A percentile compares a stretch with the other conserved stretches of the same genome.
Evolutionary conservation across 2,797 vertebrate species (phyloP).

Genomic region (Coreius guichenoti): DNA sequence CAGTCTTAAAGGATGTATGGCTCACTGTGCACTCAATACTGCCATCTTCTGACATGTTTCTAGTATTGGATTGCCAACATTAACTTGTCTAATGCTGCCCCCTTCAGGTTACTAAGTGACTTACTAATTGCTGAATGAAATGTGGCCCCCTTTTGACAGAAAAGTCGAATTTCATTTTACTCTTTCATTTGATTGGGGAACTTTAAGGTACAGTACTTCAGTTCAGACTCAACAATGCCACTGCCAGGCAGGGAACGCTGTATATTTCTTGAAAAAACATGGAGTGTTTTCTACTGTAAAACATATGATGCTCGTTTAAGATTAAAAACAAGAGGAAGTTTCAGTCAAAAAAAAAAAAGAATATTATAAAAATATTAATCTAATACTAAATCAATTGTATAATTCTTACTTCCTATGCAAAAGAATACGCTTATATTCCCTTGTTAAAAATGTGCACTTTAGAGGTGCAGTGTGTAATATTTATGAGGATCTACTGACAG

Average conservation of each 20-base stretch:
- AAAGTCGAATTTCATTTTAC: neutral
- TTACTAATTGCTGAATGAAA: neutral
- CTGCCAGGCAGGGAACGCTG: conserved; percentile 10
- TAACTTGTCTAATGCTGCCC: conserved; percentile 8
- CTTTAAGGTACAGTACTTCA: neutral
- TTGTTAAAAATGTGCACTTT: neutral
- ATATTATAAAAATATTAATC: too few species aligned
- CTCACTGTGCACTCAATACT: conserved; percentile 19
- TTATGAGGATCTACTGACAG: too few species aligned
- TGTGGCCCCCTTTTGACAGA: conserved; percentile 5
- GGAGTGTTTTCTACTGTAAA: neutral
- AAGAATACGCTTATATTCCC: neutral
- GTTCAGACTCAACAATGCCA: conserved; percentile 38
- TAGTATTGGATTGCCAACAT: neutral
- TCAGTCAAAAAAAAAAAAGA: too few species aligned
- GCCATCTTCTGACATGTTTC: conserved; percentile 3
- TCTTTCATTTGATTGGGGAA: neutral
- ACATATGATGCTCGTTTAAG: neutral
- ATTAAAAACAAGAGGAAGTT: neutral
- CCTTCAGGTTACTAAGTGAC: conserved; percentile 8
- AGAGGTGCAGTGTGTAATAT: too few species aligned
- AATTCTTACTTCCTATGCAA: neutral
- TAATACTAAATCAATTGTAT: too few species aligned
- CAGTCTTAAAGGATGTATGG: neutral
- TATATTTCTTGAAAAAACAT: neutral